Percentiles rank a stretch among this genome's conserved stretches.
Evolutionary conservation across 2,113 vertebrate species (phyloP).

Genomic region (Apistogramma diplotaenia): DNA sequence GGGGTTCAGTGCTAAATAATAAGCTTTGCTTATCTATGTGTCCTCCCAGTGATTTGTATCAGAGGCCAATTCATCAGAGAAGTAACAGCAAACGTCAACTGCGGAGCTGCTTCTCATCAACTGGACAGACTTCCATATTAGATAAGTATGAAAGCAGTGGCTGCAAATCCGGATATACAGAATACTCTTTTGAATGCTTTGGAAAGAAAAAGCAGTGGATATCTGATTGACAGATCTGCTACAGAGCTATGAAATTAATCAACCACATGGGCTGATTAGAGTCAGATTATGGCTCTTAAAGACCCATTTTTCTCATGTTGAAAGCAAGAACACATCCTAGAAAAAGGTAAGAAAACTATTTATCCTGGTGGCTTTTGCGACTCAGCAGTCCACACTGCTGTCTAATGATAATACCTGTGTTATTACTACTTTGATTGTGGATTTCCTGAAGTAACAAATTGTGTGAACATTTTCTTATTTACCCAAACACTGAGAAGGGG

Average conservation of each 20-base stretch:
- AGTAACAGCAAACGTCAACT: not conserved
- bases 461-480: not conserved
- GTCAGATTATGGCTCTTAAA: not conserved
- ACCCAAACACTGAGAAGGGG: not conserved
- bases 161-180: not conserved
- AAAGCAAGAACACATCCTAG: not conserved
- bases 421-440: too few relatives aligned
- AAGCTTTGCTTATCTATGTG: not conserved
- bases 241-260: not conserved
- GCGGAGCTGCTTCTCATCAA: not conserved
- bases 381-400: too few relatives aligned
- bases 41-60: slow-evolving; percentile 20
- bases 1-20: not conserved
- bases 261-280: not conserved
- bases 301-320: not conserved
- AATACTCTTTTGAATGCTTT: not conserved
- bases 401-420: not conserved
- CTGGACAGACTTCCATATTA: not conserved
- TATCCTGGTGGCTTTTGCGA: too few relatives aligned
- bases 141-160: not conserved
- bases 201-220: not conserved
- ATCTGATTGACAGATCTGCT: not conserved
- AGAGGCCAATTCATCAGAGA: not conserved
- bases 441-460: not conserved
- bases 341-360: too few relatives aligned